Conservation (phyloP, 1,140 invertebrate species). For the Diuraphis noxia region DNA sequence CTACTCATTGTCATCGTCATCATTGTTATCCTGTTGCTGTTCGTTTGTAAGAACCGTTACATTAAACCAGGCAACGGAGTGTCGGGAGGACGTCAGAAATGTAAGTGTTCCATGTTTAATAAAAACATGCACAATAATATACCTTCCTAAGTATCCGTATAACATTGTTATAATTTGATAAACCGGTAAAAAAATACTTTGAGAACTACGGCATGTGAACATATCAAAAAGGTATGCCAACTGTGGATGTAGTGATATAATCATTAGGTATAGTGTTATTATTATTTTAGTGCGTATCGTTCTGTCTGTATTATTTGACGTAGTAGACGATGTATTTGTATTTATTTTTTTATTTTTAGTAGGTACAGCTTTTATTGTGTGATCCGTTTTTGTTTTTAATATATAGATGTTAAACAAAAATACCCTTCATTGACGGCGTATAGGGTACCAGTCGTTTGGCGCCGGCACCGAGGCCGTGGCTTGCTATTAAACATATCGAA, state of each 20-base stretch:
- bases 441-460: conserved; percentile 38
- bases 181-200: neutral
- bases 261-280: conserved; percentile 15
- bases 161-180: neutral
- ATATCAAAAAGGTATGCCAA: neutral
- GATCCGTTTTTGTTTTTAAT: conserved; percentile 16
- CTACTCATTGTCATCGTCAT: conserved; percentile 6
- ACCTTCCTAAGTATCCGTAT: too few species aligned
- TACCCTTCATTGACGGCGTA: conserved; percentile 16
- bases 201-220: neutral
- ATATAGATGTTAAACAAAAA: conserved; percentile 40
- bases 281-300: neutral
- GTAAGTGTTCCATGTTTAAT: neutral
- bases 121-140: neutral
- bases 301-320: neutral
- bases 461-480: conserved; percentile 6
- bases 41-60: conserved; percentile 34
- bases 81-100: conserved; percentile 36
- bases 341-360: neutral
- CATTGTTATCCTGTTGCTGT: neutral
- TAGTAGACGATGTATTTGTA: neutral
- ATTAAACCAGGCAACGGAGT: conserved; percentile 14
- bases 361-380: conserved; percentile 24
- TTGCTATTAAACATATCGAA: conserved; percentile 17
- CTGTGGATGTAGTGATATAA: neutral